Evolutionary conservation across 2,113 vertebrate species (phyloP), one percentile per base, ranked within the genome.

Genomic region (Nesospiza acunhae): DNA sequence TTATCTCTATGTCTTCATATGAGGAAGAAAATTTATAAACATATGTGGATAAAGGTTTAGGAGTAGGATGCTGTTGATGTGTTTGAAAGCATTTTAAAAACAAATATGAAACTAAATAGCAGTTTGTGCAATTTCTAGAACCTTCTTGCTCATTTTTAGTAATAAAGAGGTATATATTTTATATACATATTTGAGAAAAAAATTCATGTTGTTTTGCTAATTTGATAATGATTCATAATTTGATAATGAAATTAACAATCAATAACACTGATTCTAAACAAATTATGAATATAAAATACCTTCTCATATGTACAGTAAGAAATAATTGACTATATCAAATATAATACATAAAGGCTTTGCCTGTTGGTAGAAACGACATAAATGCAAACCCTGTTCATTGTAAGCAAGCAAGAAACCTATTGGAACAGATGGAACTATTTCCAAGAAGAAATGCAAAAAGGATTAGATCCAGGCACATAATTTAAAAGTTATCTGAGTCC

Each of bases 1-100:
- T 96, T 96, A 52, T 60, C 28, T 97, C 50, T 77, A 12, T 72
- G 37, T 95, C 70, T 95, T 94, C 14, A 41, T 86, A 89, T 73
- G 42, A 95, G 5, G 27, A 94, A 82, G 63, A 30, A 91, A 95
- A 97, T 94, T 90, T 95, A 94, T 94, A 97, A 97, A 94, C 58
- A 60, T 93, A 66, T 31, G 28, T 6, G 33, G 76, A 87, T 93
- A 94, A 92, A 95, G 21, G 73, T 94, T 96, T 96, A 97, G 77
- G 92, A 95, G 52, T 64, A 94, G 59, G 75, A 87, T 92, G 73
- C 9, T 59, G 6, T 75, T 94, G 81, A 68, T 82, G 22, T 33
- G 16, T 60, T 96, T 92, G 88, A 97, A 97, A 96, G 92, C 76
- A 84, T 70, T 46, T 96, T 50, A 44, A 77, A 85, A 77, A 24